Evolutionary conservation across 1,140 invertebrate genomes (phyloP).

Genomic region (Eubasilissa regina): DNA sequence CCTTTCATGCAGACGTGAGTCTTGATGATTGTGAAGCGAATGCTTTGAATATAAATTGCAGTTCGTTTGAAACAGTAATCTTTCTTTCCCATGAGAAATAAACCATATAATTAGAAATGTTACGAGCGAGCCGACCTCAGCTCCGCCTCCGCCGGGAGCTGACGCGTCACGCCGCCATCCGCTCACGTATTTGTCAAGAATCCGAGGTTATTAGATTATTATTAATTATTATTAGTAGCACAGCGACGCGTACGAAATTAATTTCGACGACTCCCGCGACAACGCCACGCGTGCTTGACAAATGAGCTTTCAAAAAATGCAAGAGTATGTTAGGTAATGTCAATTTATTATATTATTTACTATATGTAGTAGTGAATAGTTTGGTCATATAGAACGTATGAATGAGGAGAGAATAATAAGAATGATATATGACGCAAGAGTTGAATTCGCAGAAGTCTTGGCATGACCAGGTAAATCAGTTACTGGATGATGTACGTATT

Average conservation of each 20-base stretch:
- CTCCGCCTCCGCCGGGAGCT: background rate
- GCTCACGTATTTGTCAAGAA: slow-evolving; percentile 28
- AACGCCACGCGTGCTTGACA: background rate
- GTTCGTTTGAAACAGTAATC: background rate
- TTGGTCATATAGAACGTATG: too few species aligned
- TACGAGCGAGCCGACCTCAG: background rate
- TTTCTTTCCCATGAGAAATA: slow-evolving; percentile 38
- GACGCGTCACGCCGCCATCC: background rate
- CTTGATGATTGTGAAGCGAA: slow-evolving; percentile 1
- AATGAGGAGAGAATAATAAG: too few species aligned
- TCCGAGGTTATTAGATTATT: background rate
- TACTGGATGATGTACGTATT: too few species aligned
- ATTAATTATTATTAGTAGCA: slow-evolving; percentile 11
- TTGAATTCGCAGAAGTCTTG: too few species aligned
- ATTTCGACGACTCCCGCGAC: background rate
- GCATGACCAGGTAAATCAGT: too few species aligned
- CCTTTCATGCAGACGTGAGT: background rate
- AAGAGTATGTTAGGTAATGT: too few species aligned
- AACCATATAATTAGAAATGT: slow-evolving; percentile 18
- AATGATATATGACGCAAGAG: too few species aligned
- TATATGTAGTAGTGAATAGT: too few species aligned
- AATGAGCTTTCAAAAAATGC: background rate
- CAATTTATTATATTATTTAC: too few species aligned
- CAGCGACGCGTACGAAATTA: background rate
- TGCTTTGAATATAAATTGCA: background rate